Percentiles rank a stretch among this genome's conserved stretches.
Evolutionary conservation across 2,113 vertebrate species (phyloP).

Genomic region (Ictalurus furcatus): DNA sequence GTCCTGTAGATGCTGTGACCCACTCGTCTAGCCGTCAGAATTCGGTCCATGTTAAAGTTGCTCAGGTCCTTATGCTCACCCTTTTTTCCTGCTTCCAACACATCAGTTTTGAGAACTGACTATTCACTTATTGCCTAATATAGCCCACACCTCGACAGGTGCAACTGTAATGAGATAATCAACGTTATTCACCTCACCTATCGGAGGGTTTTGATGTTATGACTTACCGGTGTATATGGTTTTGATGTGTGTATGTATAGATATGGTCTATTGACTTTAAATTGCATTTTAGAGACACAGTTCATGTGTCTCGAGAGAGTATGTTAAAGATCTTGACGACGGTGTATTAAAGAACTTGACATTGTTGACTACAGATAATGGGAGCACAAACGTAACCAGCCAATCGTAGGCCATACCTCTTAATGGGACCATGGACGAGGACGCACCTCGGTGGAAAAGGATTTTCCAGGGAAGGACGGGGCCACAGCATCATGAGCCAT

Average conservation of each 20-base stretch:
- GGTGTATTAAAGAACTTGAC: not conserved
- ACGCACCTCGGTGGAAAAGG: constrained; percentile 42
- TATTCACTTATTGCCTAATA: too few species aligned
- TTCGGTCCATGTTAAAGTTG: too few species aligned
- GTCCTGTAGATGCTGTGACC: too few species aligned
- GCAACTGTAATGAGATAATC: too few species aligned
- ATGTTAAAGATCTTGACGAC: not conserved
- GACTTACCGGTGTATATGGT: not conserved
- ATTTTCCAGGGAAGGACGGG: constrained; percentile 42
- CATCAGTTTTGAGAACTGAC: too few species aligned
- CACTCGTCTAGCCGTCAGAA: too few species aligned
- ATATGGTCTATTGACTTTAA: not conserved
- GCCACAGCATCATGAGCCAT: constrained; percentile 50
- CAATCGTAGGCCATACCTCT: not conserved
- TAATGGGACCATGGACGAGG: constrained; percentile 34
- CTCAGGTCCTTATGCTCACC: too few species aligned
- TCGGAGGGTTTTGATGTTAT: too few species aligned
- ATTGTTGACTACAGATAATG: not conserved
- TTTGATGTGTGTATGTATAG: not conserved
- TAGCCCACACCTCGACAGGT: too few species aligned
- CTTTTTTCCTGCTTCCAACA: too few species aligned
- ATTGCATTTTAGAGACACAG: not conserved
- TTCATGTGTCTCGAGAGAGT: too few species aligned
- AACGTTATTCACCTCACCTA: too few species aligned
- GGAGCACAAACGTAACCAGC: not conserved